Evolutionary conservation across 2,113 vertebrate species (phyloP).

Genomic region (Grantiella picta): DNA sequence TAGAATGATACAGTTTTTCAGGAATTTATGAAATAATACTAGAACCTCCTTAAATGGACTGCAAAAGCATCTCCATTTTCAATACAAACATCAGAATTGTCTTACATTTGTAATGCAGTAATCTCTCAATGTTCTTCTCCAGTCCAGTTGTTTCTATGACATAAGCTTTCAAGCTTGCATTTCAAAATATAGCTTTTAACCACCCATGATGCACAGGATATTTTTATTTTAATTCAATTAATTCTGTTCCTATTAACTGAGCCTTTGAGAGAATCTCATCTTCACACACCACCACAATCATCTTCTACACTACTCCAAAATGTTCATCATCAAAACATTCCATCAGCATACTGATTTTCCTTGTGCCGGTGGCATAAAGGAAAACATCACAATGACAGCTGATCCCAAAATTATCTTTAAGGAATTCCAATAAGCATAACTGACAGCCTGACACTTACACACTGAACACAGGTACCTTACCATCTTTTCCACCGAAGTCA

Average conservation of each 20-base stretch:
- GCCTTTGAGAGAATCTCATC: neutral
- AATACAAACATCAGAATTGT: neutral
- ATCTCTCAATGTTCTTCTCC: neutral
- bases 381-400: neutral
- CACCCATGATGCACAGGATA: neutral
- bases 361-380: neutral
- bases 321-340: neutral
- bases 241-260: neutral
- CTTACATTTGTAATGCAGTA: neutral
- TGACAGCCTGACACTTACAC: neutral
- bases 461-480: neutral
- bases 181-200: neutral
- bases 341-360: neutral
- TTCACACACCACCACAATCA: neutral
- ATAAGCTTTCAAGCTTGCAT: neutral
- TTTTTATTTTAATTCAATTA: neutral
- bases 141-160: neutral
- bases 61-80: neutral
- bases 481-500: neutral
- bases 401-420: neutral
- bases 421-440: neutral
- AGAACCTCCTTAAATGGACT: neutral
- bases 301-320: neutral
- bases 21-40: neutral
- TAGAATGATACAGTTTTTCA: neutral